These are phyloP conservation scores for Philaethria dido DNA, from an alignment of 2,888 invertebrate species.

Conservation along the genomic window DNA sequence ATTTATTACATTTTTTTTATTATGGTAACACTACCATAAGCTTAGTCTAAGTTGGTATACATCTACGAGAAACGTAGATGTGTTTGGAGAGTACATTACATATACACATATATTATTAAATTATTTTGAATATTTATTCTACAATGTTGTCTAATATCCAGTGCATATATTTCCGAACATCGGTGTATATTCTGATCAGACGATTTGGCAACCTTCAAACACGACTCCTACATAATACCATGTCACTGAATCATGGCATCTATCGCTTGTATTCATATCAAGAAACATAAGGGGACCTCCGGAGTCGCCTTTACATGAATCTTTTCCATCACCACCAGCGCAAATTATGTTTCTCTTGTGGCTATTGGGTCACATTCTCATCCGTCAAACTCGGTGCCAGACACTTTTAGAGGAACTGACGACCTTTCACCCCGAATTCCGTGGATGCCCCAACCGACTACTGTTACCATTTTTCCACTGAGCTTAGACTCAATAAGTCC, in stretches of 20 bases:
- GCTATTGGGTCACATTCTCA: slow-evolving; percentile 15
- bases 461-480: slow-evolving; percentile 26
- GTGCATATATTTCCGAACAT: slow-evolving; percentile 62
- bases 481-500: slow-evolving; percentile 21
- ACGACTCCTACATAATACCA: slow-evolving; percentile 54
- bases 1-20: too few species aligned
- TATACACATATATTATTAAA: too few species aligned
- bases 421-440: slow-evolving; percentile 28
- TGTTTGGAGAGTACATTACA: too few species aligned
- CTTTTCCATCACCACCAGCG: slow-evolving; percentile 71
- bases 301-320: slow-evolving; percentile 87
- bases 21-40: too few species aligned
- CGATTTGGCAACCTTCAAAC: slow-evolving; percentile 51
- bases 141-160: slow-evolving; percentile 63
- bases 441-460: slow-evolving; percentile 42
- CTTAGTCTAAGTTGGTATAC: too few species aligned
- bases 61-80: too few species aligned
- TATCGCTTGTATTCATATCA: slow-evolving; percentile 30
- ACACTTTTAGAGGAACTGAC: slow-evolving; percentile 36
- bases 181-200: slow-evolving; percentile 68
- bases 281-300: slow-evolving; percentile 85
- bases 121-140: slow-evolving; percentile 29
- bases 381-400: slow-evolving; percentile 28
- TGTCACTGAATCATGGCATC: slow-evolving; percentile 50
- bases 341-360: slow-evolving; percentile 53